phyloP scores from a whole-genome alignment of 1,140 invertebrate species.

The Aleiodes sp. region DNA sequence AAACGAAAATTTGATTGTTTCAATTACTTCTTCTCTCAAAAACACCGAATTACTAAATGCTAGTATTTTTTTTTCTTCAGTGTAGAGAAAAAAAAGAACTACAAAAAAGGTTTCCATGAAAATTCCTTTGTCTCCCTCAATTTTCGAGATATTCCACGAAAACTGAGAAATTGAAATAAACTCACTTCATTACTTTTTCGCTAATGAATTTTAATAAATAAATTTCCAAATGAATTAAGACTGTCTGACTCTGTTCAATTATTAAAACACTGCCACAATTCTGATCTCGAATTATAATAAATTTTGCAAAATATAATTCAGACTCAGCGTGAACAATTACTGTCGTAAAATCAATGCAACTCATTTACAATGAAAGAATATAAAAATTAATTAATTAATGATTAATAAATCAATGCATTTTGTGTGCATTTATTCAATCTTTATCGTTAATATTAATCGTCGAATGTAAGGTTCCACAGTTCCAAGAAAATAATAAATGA shows the following conservation, averaged over 20 bases:
- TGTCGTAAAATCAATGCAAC: not conserved
- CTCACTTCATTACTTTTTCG: too few species aligned
- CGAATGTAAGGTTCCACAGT: slow-evolving; percentile 18
- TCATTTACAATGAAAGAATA: not conserved
- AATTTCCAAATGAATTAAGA: not conserved
- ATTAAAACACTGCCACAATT: not conserved
- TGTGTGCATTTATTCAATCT: slow-evolving; percentile 16
- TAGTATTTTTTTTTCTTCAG: too few species aligned
- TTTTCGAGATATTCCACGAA: too few species aligned
- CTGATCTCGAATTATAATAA: slow-evolving; percentile 15
- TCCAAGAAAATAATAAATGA: not conserved
- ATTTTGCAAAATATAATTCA: not conserved
- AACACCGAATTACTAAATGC: too few species aligned
- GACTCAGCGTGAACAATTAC: not conserved
- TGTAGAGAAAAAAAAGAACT: too few species aligned
- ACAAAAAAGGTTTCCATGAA: too few species aligned
- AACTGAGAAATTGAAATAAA: too few species aligned
- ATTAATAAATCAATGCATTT: slow-evolving; percentile 19
- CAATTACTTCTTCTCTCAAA: too few species aligned
- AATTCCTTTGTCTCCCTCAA: too few species aligned
- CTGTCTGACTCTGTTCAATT: slow-evolving; percentile 10
- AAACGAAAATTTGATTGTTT: too few species aligned
- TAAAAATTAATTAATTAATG: too few species aligned
- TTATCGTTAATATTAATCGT: slow-evolving; percentile 13
- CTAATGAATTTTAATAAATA: too few species aligned